Conservation (phyloP, 2,797 vertebrate species). For the Typhlichthys eigenmanni region DNA sequence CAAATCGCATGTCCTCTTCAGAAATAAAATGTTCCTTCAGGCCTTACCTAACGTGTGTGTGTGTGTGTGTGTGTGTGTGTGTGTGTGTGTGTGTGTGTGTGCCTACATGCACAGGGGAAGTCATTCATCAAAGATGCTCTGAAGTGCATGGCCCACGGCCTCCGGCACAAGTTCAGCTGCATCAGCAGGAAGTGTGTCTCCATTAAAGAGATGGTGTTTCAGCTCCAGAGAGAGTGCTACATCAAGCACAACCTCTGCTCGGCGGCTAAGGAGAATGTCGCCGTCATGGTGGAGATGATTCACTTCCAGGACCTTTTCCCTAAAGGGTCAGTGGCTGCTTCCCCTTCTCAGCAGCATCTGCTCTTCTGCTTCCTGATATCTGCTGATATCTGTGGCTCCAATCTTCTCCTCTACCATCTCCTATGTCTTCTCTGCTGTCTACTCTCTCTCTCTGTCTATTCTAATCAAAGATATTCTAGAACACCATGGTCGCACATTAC, state of each 20-base stretch:
- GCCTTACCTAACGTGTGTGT: background rate
- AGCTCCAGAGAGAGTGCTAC: constrained; percentile 97
- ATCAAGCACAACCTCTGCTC: constrained; percentile 96
- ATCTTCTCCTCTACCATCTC: constrained; percentile 1
- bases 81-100: constrained; percentile 31
- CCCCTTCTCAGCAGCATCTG: constrained; percentile 13
- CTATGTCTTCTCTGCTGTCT: constrained; percentile 13
- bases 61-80: constrained; percentile 32
- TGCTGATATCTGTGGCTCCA: background rate
- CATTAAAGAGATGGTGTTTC: constrained; percentile 98
- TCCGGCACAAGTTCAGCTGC: constrained; percentile 96
- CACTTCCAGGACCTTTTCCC: constrained; percentile 97
- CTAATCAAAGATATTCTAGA: no score
- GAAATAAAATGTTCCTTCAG: background rate
- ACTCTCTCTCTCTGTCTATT: constrained; percentile 5
- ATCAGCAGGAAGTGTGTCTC: constrained; percentile 98
- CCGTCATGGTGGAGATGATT: constrained; percentile 98
- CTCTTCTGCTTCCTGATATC: background rate
- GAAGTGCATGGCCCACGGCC: constrained; percentile 95
- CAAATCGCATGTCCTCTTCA: background rate
- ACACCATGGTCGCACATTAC: no score
- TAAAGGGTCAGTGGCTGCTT: constrained; percentile 85
- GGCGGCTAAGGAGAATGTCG: constrained; percentile 93
- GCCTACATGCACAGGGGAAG: constrained; percentile 83
- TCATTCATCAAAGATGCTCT: constrained; percentile 98